Evolutionary conservation across 1,140 invertebrate genomes (phyloP).

Genomic region (Epicauta chinensis): DNA sequence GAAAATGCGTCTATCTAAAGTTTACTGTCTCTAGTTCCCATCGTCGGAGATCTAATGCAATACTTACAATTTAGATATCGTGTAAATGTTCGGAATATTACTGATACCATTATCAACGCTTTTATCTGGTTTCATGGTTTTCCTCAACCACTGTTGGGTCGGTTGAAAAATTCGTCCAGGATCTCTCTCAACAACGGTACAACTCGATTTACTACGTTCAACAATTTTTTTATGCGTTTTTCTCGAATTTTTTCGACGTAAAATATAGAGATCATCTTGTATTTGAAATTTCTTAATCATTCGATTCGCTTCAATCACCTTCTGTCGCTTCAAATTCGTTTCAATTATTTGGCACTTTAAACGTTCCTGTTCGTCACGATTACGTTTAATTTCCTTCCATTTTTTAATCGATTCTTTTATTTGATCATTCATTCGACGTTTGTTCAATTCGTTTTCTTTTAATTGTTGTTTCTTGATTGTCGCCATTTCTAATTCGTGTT

Average conservation of each 20-base stretch:
- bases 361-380: neutral
- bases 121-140: slow-evolving; percentile 17
- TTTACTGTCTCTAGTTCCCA: too few relatives aligned
- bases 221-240: slow-evolving; percentile 7
- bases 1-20: too few relatives aligned
- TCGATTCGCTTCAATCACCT: slow-evolving; percentile 26
- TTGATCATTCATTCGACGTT: slow-evolving; percentile 2
- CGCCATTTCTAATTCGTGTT: slow-evolving; percentile 10
- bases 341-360: too few relatives aligned
- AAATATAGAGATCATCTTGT: slow-evolving; percentile 32
- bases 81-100: slow-evolving; percentile 31
- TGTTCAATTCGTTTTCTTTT: slow-evolving; percentile 17
- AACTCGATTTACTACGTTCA: slow-evolving; percentile 21
- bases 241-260: slow-evolving; percentile 18
- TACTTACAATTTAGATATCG: slow-evolving; percentile 8
- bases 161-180: slow-evolving; percentile 33
- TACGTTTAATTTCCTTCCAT: slow-evolving; percentile 19
- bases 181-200: slow-evolving; percentile 23
- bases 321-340: too few relatives aligned
- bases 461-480: neutral
- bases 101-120: slow-evolving; percentile 1
- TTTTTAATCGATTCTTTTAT: slow-evolving; percentile 18
- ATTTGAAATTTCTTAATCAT: slow-evolving; percentile 35
- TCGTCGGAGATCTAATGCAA: neutral
- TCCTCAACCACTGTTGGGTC: slow-evolving; percentile 35